Evolutionary conservation across 1,140 invertebrate species (phyloP).

Genomic region (Hydropsyche tenuis): DNA sequence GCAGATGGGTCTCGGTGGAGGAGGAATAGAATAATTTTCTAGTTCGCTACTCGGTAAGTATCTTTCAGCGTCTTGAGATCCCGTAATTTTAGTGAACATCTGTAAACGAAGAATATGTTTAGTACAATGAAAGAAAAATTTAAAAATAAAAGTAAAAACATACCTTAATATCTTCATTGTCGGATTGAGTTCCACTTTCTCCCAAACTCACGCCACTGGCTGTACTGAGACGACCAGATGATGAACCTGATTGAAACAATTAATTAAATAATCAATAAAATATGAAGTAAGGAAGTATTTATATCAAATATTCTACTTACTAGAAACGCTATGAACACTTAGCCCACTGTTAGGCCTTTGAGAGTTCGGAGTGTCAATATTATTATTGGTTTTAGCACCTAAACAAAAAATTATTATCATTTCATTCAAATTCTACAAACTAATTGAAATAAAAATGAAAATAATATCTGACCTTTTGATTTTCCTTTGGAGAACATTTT

Average conservation of each 20-base stretch:
- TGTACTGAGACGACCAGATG: slow-evolving; percentile 79
- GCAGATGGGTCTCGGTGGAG: slow-evolving; percentile 62
- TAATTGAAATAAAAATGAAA: no score
- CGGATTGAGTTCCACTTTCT: slow-evolving; percentile 84
- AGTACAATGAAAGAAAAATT: background rate
- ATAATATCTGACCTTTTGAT: slow-evolving; percentile 57
- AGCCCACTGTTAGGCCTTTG: slow-evolving; percentile 73
- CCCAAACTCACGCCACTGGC: slow-evolving; percentile 78
- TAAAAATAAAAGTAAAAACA: no score
- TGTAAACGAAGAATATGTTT: slow-evolving; percentile 27
- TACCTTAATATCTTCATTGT: slow-evolving; percentile 78
- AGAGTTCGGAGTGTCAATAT: slow-evolving; percentile 43
- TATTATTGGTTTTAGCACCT: slow-evolving; percentile 55
- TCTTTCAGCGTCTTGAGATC: slow-evolving; percentile 20
- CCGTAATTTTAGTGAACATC: slow-evolving; percentile 44
- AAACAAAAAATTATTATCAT: no score
- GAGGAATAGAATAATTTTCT: slow-evolving; percentile 66
- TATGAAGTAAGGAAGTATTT: background rate
- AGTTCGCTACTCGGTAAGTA: slow-evolving; percentile 53
- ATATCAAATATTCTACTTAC: slow-evolving; percentile 55
- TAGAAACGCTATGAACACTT: slow-evolving; percentile 75
- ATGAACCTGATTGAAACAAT: slow-evolving; percentile 66
- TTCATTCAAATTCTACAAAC: no score
- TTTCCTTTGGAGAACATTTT: slow-evolving; percentile 76
- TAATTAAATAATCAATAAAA: background rate